A percentile compares a stretch with the other conserved stretches of the same genome.
Evolutionary conservation across 2,888 invertebrate genomes (phyloP).

Genomic region (Cyrtodaria siliqua): DNA sequence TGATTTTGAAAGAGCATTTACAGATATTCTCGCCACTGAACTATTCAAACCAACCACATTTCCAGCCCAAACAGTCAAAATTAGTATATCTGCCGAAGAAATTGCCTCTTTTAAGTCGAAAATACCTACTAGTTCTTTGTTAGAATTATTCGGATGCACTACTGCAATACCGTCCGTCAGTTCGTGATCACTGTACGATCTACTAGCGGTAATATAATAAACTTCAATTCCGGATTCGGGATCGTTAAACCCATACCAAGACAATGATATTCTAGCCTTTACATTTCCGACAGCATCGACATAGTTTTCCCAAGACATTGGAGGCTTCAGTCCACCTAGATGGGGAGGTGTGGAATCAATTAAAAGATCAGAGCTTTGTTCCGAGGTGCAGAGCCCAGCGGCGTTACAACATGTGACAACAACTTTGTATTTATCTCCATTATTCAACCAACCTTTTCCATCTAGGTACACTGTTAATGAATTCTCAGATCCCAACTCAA

Average conservation of each 20-base stretch:
- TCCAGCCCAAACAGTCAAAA: constrained; percentile 62
- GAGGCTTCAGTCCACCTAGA: constrained; percentile 68
- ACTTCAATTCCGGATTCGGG: constrained; percentile 57
- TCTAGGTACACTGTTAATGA: constrained; percentile 38
- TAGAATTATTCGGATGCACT: too few species aligned
- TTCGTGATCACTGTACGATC: constrained; percentile 54
- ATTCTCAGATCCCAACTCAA: constrained; percentile 43
- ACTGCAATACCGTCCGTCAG: too few species aligned
- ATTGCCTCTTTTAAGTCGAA: too few species aligned
- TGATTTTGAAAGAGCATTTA: constrained; percentile 15
- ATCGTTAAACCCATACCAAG: constrained; percentile 69
- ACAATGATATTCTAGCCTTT: constrained; percentile 28
- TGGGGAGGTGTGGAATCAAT: constrained; percentile 72
- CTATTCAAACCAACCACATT: constrained; percentile 59
- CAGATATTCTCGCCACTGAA: constrained; percentile 29
- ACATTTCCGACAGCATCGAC: background rate
- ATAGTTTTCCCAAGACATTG: constrained; percentile 48
- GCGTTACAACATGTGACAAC: constrained; percentile 62
- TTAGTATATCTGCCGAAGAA: too few species aligned
- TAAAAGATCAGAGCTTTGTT: constrained; percentile 40
- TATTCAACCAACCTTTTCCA: constrained; percentile 39
- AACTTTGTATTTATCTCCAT: constrained; percentile 59
- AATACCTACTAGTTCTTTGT: too few species aligned
- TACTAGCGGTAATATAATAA: constrained; percentile 52
- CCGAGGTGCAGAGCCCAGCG: constrained; percentile 64